These are phyloP conservation scores for Digitonthophagus gazella DNA, from an alignment of 2,888 invertebrate genomes.

Conservation along the genomic window DNA sequence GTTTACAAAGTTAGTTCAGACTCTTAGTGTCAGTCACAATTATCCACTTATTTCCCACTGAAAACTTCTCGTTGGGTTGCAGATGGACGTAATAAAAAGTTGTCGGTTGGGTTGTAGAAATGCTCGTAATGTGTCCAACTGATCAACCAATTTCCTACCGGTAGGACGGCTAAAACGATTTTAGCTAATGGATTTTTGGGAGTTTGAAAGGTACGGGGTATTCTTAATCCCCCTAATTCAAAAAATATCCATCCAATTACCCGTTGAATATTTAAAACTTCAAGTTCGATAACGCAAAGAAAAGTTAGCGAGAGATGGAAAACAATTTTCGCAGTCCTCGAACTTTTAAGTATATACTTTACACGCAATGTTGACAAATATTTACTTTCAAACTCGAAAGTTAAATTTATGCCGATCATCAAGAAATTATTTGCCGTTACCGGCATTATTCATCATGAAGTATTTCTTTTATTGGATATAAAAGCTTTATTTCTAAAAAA, in stretches of 20 bases:
- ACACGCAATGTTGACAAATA: not conserved
- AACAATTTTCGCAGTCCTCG: not conserved
- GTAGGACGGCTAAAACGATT: not conserved
- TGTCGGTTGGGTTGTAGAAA: not conserved
- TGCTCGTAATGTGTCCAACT: not conserved
- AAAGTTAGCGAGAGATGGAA: not conserved
- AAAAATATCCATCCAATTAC: constrained; percentile 14
- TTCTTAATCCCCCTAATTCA: constrained; percentile 8
- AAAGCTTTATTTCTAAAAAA: not conserved
- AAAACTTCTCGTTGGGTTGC: not conserved
- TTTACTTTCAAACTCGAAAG: not conserved
- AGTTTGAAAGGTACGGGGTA: not conserved
- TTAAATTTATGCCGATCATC: not conserved
- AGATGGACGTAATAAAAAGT: constrained; percentile 1
- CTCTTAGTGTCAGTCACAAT: not conserved
- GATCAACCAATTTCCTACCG: not conserved
- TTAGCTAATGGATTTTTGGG: constrained; percentile 12
- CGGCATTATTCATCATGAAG: too few relatives aligned
- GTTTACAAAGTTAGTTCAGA: not conserved
- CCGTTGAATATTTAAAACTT: constrained; percentile 8
- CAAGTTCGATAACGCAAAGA: too few relatives aligned
- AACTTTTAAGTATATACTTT: not conserved
- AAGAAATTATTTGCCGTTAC: too few relatives aligned
- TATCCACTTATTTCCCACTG: constrained; percentile 5
- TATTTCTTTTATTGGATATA: not conserved